A percentile compares a stretch with the other conserved stretches of the same genome.
These are phyloP conservation scores for Caranx melampygus DNA, from an alignment of 2,113 vertebrate genomes.

Conservation along the genomic window DNA sequence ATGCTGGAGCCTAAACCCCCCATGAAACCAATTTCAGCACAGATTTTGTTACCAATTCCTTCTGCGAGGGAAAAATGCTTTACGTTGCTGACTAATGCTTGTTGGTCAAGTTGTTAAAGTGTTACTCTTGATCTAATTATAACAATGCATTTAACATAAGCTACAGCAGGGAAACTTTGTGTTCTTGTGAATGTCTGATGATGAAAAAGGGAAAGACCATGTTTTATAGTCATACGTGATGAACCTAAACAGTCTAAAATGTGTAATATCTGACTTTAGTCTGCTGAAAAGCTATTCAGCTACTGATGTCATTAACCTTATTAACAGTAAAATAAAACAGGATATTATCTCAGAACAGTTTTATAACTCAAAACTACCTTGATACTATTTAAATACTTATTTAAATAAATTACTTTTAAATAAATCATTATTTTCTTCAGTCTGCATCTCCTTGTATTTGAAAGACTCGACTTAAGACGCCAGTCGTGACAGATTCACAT, in stretches of 20 bases:
- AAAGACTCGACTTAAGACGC: no score
- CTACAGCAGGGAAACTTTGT: not conserved
- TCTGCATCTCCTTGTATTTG: no score
- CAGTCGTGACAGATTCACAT: not conserved
- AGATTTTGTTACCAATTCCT: not conserved
- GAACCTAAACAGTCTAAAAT: no score
- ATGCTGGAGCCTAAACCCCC: not conserved
- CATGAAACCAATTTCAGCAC: constrained; percentile 12
- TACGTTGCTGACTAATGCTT: not conserved
- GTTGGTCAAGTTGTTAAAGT: not conserved
- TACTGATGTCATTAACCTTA: not conserved
- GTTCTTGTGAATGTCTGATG: not conserved
- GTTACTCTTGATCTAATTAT: not conserved
- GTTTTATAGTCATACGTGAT: not conserved
- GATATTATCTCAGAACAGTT: not conserved
- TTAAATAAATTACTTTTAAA: no score
- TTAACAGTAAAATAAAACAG: not conserved
- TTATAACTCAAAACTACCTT: not conserved
- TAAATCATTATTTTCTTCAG: no score
- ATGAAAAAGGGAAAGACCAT: not conserved
- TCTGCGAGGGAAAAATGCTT: constrained; percentile 12
- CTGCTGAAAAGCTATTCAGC: no score
- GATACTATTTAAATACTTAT: no score
- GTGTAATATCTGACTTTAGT: no score
- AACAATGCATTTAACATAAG: not conserved